A percentile compares a stretch with the other conserved stretches of the same genome.
phyloP scores from a whole-genome alignment of 2,797 vertebrate species.

The Scolopax bukidnonensis region DNA sequence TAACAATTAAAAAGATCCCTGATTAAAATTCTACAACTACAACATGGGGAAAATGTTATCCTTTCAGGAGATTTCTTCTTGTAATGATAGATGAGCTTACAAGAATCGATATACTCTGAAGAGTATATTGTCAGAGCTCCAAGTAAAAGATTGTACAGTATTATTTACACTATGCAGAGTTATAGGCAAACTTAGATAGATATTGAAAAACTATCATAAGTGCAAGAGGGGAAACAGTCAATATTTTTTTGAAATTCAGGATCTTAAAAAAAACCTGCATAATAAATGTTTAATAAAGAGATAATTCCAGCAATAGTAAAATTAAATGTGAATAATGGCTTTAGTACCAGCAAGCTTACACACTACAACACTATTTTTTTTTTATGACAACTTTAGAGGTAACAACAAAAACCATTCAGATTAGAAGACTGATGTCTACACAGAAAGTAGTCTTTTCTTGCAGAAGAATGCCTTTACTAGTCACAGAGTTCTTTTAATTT shows the following conservation, averaged over 20 bases:
- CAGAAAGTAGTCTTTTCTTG: neutral
- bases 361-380: neutral
- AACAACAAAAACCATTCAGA: neutral
- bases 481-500: neutral
- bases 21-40: neutral
- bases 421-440: neutral
- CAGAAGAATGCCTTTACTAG: neutral
- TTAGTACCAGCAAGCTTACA: neutral
- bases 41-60: neutral
- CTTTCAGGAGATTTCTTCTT: neutral
- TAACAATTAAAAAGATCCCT: neutral
- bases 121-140: neutral
- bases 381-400: neutral
- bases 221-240: neutral
- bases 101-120: neutral
- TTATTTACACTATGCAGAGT: neutral
- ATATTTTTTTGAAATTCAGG: neutral
- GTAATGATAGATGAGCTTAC: neutral
- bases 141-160: neutral
- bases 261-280: neutral
- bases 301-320: neutral
- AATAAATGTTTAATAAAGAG: neutral
- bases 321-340: neutral
- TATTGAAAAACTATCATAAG: neutral
- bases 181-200: neutral